A percentile compares a stretch with the other conserved stretches of the same genome.
These are phyloP conservation scores for Lagria hirta DNA, from an alignment of 2,888 invertebrate species.

Conservation along the genomic window DNA sequence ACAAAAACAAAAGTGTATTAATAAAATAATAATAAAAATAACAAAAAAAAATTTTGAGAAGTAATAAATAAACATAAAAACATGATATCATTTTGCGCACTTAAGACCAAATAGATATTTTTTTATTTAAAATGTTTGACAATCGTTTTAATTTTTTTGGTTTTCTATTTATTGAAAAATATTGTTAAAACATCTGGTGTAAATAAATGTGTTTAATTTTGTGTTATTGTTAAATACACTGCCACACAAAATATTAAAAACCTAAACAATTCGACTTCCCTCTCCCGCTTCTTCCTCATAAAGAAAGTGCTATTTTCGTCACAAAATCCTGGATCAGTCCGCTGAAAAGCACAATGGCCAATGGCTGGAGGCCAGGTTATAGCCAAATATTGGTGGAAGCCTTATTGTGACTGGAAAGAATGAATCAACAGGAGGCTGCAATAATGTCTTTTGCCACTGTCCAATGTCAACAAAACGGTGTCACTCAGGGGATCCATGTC, in stretches of 20 bases:
- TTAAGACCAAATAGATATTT: too few species aligned
- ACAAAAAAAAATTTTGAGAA: too few species aligned
- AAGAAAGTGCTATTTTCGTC: slow-evolving; percentile 23
- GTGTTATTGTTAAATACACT: background rate
- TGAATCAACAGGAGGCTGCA: slow-evolving; percentile 44
- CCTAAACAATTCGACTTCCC: slow-evolving; percentile 5
- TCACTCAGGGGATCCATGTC: slow-evolving; percentile 33
- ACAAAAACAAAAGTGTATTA: too few species aligned
- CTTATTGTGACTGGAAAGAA: slow-evolving; percentile 44
- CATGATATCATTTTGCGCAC: too few species aligned
- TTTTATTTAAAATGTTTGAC: too few species aligned
- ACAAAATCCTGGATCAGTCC: slow-evolving; percentile 25
- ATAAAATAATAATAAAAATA: too few species aligned
- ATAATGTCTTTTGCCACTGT: slow-evolving; percentile 42
- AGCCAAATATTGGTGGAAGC: slow-evolving; percentile 28
- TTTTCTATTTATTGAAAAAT: background rate
- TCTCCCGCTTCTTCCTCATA: slow-evolving; percentile 6
- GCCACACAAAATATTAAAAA: background rate
- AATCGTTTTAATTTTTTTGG: too few species aligned
- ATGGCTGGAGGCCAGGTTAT: slow-evolving; percentile 26
- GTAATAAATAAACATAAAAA: too few species aligned
- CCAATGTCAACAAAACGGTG: slow-evolving; percentile 41
- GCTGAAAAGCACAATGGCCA: slow-evolving; percentile 25
- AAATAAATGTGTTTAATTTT: too few species aligned
- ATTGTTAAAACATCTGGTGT: too few species aligned